Conservation (phyloP, 2,888 invertebrate genomes). For the Tenthredo scrophulariae region DNA sequence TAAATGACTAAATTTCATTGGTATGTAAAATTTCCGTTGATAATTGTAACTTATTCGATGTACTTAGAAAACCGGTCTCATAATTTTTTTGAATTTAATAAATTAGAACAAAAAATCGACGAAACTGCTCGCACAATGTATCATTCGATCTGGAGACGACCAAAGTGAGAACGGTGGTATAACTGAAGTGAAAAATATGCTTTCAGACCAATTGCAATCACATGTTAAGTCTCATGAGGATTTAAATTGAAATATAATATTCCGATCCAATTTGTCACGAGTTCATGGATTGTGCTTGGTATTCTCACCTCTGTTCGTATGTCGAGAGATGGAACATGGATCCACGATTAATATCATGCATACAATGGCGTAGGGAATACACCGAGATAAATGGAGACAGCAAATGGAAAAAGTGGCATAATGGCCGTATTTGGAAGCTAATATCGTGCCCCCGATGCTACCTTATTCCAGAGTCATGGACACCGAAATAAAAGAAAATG, state of each 20-base stretch:
- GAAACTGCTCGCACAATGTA: not conserved
- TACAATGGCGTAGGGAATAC: not conserved
- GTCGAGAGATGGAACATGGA: not conserved
- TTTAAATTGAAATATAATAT: not conserved
- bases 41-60: not conserved
- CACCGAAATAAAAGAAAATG: not conserved
- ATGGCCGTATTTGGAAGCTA: not conserved
- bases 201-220: not conserved
- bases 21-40: not conserved
- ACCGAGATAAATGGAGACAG: not conserved
- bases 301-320: not conserved
- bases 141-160: too few species aligned
- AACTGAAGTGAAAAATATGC: not conserved
- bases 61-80: not conserved
- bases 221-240: not conserved
- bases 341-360: not conserved
- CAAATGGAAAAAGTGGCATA: not conserved
- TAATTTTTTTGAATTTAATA: too few species aligned
- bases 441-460: not conserved
- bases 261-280: not conserved
- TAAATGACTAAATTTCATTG: too few species aligned
- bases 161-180: not conserved
- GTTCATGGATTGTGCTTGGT: not conserved
- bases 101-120: too few species aligned
- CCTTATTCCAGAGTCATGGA: not conserved